Percentiles rank a stretch among this genome's conserved stretches.
Evolutionary conservation across 2,113 vertebrate genomes (phyloP).

Genomic region (Grantiella picta): DNA sequence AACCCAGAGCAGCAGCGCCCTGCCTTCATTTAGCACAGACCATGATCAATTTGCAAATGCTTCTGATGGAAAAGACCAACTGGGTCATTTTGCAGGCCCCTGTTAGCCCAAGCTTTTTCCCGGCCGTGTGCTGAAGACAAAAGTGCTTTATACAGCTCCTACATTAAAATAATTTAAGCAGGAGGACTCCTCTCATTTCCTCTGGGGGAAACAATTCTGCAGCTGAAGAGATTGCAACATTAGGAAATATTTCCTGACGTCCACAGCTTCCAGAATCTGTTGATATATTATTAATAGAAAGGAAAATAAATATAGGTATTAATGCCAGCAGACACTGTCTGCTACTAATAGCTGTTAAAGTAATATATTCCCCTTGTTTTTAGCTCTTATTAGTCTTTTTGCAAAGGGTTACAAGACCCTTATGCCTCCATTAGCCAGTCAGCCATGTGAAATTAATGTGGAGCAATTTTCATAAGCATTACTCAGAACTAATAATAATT

Average conservation of each 20-base stretch:
- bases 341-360: constrained; percentile 56
- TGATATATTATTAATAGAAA: constrained; percentile 66
- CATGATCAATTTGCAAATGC: not conserved
- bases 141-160: not conserved
- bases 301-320: constrained; percentile 64
- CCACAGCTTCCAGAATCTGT: constrained; percentile 35
- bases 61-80: not conserved
- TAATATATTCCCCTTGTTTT: constrained; percentile 62
- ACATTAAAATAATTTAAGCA: constrained; percentile 27
- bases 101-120: not conserved
- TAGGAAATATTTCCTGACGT: constrained; percentile 33
- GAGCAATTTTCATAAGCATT: constrained; percentile 67
- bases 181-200: constrained; percentile 24
- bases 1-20: not conserved
- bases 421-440: constrained; percentile 66
- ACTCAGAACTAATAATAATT: constrained; percentile 69
- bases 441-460: constrained; percentile 67
- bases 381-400: constrained; percentile 66
- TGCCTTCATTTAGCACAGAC: not conserved
- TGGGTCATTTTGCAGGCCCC: not conserved
- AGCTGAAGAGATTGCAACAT: constrained; percentile 28
- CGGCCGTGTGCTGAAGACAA: not conserved
- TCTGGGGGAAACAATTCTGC: constrained; percentile 5
- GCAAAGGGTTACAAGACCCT: constrained; percentile 59
- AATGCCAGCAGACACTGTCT: constrained; percentile 51